phyloP scores from a whole-genome alignment of 2,113 vertebrate genomes.

The Pagrus major region DNA sequence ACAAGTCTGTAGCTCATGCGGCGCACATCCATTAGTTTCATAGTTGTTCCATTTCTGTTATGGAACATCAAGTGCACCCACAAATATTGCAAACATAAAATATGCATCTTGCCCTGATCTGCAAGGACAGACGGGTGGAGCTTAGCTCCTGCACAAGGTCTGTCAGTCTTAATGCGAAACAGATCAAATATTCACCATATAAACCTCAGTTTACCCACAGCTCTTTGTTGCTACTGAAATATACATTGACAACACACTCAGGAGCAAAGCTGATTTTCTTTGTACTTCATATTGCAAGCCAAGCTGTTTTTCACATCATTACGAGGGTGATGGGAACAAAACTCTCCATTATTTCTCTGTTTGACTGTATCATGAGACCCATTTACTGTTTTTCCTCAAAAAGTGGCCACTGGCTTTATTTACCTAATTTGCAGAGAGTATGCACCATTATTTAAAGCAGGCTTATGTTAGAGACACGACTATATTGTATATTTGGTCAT shows the following conservation, averaged over 20 bases:
- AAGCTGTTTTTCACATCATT: conserved; percentile 32
- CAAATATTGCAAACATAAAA: conserved; percentile 56
- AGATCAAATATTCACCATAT: conserved; percentile 62
- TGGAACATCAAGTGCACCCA: conserved; percentile 56
- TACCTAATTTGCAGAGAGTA: no score
- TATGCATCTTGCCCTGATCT: conserved; percentile 50
- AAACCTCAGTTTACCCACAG: conserved; percentile 52
- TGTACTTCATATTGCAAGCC: conserved; percentile 31
- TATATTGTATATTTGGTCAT: no score
- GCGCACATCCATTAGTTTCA: conserved; percentile 53
- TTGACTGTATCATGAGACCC: conserved; percentile 5
- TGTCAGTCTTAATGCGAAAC: conserved; percentile 27
- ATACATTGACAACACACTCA: conserved; percentile 31
- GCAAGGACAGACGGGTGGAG: conserved; percentile 39
- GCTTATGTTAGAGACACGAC: no score
- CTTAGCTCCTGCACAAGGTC: conserved; percentile 23
- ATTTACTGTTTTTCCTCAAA: no score
- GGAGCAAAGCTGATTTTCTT: conserved; percentile 39
- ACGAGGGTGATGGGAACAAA: conserved; percentile 36
- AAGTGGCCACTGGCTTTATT: no score
- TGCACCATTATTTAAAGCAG: no score
- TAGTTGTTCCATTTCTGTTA: conserved; percentile 33
- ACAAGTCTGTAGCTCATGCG: conserved; percentile 12
- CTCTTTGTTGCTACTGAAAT: conserved; percentile 60
- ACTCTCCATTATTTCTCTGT: conserved; percentile 12